Base-by-base conservation (phyloP, 37 sponge, comb jelly and placozoan species). In the Halisarca cf. caerulea region DNA sequence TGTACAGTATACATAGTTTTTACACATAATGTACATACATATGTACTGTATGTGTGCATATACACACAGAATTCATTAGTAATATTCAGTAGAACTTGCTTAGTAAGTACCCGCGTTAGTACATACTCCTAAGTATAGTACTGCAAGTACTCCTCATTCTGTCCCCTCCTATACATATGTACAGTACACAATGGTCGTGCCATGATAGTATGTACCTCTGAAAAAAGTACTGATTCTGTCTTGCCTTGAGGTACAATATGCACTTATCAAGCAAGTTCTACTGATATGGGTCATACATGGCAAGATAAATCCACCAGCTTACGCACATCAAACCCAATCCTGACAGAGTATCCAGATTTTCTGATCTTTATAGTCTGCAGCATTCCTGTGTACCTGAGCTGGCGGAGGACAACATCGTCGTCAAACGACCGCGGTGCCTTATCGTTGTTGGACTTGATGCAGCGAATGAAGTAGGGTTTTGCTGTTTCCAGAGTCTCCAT, bases 311-410 rank as follows among this genome's bases (percentile, higher is more conserved):
- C n/a, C n/a, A 20, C 11, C 35, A 81, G 59, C 18, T 5, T 32
- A 23, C 75, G 23, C 23, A 95, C 95, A 91, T 96, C 92, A 84
- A 91, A 92, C 51, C 78, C 59, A 59, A 90, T 89, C 24, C 98
- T 83, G 81, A 97, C 91, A 27, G 95, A 86, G 77, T 94, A 98
- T 80, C 98, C 96, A 55, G 94, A 86, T 82, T 93, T 93, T 78
- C 98, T 87, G 27, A 98, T 95, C 80, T 86, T 83, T 27, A 98
- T 87, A n/a, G 98, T 95, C 73, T 98, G 94, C 80, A 98, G 83
- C 95, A 98, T 93, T 18, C 98, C 98, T 53, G 96, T 93, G 86
- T 98, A 98, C 34, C 96, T 80, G 68, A 98, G 90, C 79, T 98
- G 98, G 6, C 94, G 69, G 40, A 91, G 59, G 3, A 98, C 96